Percentiles rank a stretch among this genome's conserved stretches.
Conservation (phyloP, 2,113 vertebrate genomes). For the Ictidomys tridecemlineatus region DNA sequence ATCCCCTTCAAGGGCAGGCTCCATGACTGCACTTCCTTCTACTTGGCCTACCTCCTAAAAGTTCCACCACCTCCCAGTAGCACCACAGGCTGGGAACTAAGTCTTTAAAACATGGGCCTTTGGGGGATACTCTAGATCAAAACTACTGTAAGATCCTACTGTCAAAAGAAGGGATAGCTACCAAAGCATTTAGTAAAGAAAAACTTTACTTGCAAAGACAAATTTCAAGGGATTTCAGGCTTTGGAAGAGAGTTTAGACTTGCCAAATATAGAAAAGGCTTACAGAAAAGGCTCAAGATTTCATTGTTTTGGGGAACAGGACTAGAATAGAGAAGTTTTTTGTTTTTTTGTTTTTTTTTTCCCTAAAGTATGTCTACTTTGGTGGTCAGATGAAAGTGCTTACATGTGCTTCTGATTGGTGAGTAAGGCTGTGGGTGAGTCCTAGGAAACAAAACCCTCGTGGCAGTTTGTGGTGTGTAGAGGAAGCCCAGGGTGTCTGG, state of each 20-base stretch:
- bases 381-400: neutral
- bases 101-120: neutral
- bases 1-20: neutral
- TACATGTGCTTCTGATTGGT: neutral
- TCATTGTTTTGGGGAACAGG: neutral
- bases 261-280: neutral
- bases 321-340: neutral
- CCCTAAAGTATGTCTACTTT: neutral
- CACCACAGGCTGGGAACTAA: neutral
- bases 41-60: neutral
- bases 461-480: neutral
- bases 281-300: neutral
- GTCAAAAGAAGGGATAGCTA: slow-evolving; percentile 47
- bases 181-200: neutral
- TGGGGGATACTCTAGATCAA: neutral
- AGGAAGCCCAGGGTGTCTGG: neutral
- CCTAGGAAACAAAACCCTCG: neutral
- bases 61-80: neutral
- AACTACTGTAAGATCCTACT: neutral
- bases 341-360: neutral
- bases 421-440: neutral
- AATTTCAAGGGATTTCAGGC: neutral
- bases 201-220: neutral
- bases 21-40: neutral
- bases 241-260: slow-evolving; percentile 2